These are phyloP conservation scores for Melanocharis versteri DNA, from an alignment of 2,113 vertebrate species.

Conservation along the genomic window DNA sequence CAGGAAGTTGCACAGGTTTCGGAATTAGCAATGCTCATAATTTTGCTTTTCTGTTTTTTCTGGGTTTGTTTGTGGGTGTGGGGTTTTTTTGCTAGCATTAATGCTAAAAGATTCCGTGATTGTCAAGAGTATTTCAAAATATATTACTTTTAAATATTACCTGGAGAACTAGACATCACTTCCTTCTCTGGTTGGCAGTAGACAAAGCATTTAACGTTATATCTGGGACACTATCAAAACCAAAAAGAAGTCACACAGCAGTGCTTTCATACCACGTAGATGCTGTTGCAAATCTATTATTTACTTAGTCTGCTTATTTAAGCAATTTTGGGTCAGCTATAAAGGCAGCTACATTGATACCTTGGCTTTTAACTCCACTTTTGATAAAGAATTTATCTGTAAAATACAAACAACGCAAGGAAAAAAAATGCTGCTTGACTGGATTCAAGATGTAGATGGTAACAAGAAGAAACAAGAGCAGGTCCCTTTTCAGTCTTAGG, in stretches of 20 bases:
- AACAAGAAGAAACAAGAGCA: background rate
- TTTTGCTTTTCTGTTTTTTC: background rate
- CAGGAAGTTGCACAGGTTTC: background rate
- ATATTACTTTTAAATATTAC: background rate
- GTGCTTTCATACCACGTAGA: background rate
- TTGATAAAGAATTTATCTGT: background rate
- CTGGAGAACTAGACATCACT: background rate
- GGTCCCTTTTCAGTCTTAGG: background rate
- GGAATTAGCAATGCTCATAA: background rate
- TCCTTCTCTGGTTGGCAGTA: background rate
- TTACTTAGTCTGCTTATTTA: background rate
- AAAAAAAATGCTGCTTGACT: background rate
- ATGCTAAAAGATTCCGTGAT: background rate
- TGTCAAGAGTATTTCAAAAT: background rate
- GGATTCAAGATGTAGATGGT: background rate
- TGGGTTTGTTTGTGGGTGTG: rapidly evolving
- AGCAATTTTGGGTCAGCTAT: background rate
- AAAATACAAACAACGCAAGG: background rate
- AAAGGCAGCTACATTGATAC: background rate
- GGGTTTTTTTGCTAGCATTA: background rate
- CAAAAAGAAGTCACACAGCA: background rate
- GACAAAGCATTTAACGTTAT: background rate
- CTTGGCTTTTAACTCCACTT: background rate
- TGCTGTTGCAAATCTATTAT: background rate
- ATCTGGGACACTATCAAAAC: background rate